A percentile compares a stretch with the other conserved stretches of the same genome.
Conservation (phyloP, 2,888 invertebrate genomes). For the Eupelmus urozonus region DNA sequence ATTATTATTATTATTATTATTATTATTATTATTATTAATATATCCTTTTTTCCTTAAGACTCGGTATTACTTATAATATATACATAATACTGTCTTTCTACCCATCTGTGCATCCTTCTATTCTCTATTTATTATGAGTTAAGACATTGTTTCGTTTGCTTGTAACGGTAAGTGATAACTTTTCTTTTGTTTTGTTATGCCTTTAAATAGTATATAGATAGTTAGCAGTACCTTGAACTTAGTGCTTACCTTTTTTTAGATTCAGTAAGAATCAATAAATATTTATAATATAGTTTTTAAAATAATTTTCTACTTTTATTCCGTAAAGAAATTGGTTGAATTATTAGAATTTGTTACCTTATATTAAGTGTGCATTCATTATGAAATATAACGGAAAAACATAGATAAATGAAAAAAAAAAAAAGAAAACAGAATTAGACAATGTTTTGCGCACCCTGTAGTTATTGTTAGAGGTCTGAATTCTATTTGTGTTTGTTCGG, state of each 20-base stretch:
- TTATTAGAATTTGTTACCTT: constrained; percentile 2
- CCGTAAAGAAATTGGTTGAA: not conserved
- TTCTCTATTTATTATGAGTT: constrained; percentile 9
- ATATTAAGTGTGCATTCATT: not conserved
- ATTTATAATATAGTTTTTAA: too few relatives aligned
- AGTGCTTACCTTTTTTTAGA: constrained; percentile 32
- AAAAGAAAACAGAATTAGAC: constrained; percentile 25
- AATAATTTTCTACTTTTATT: not conserved
- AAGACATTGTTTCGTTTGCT: constrained; percentile 44
- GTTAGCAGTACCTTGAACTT: constrained; percentile 40
- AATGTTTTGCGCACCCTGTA: constrained; percentile 48
- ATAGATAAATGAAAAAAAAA: constrained; percentile 12
- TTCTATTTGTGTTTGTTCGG: too few relatives aligned
- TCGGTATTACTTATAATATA: constrained; percentile 10
- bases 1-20: too few relatives aligned
- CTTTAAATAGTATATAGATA: constrained; percentile 33
- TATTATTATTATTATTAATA: too few relatives aligned
- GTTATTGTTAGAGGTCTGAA: too few relatives aligned
- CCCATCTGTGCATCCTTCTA: constrained; percentile 42
- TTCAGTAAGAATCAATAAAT: not conserved
- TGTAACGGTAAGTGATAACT: constrained; percentile 56
- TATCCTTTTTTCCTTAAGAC: constrained; percentile 10
- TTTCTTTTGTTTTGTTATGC: constrained; percentile 49
- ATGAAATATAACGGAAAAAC: not conserved
- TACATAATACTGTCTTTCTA: constrained; percentile 14